Evolutionary conservation across 1,140 invertebrate genomes (phyloP).

Genomic region (Hypsibius dujardini): DNA sequence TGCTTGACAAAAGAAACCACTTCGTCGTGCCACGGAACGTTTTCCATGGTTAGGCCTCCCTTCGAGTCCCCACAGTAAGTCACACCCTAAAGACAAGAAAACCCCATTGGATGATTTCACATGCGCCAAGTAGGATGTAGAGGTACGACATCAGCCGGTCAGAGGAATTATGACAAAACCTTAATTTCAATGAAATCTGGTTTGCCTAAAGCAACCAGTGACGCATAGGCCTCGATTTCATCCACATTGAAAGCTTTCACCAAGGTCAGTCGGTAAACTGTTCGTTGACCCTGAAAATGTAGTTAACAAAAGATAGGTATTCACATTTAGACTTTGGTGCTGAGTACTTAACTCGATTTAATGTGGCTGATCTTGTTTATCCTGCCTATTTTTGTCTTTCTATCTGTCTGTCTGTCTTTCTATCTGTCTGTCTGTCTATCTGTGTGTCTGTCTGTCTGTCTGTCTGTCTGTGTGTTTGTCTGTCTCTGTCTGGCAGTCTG

Average conservation of each 20-base stretch:
- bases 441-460: too few species aligned
- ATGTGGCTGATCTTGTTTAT: too few species aligned
- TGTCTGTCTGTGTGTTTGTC: too few species aligned
- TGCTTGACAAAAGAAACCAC: slow-evolving; percentile 40
- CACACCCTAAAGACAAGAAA: slow-evolving; percentile 36
- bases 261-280: slow-evolving; percentile 46
- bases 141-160: slow-evolving; percentile 4
- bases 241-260: slow-evolving; percentile 47
- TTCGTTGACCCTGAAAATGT: slow-evolving; percentile 38
- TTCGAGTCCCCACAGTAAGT: slow-evolving; percentile 47
- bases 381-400: too few species aligned
- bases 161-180: slow-evolving; percentile 29
- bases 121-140: too few species aligned
- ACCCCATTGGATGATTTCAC: too few species aligned
- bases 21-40: slow-evolving; percentile 48
- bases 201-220: slow-evolving; percentile 40
- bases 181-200: slow-evolving; percentile 52
- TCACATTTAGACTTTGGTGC: background rate
- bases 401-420: too few species aligned
- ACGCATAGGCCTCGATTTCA: slow-evolving; percentile 43
- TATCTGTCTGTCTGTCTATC: too few species aligned
- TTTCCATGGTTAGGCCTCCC: slow-evolving; percentile 44
- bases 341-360: too few species aligned
- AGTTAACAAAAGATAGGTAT: slow-evolving; percentile 18
- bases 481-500: too few species aligned